phyloP scores from a whole-genome alignment of 2,888 invertebrate genomes.

The Nebria brevicollis region DNA sequence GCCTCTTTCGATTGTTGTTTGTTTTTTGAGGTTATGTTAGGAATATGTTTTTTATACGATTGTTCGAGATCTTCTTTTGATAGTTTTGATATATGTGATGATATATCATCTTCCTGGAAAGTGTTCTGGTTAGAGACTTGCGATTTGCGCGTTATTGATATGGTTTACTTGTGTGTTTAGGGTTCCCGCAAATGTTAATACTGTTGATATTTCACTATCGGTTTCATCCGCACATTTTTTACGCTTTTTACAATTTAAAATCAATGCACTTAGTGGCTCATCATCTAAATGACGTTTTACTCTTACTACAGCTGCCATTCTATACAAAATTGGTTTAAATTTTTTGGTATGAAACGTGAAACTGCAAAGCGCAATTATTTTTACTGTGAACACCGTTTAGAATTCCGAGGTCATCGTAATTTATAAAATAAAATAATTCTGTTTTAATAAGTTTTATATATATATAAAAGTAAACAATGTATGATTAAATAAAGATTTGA shows the following conservation, averaged over 20 bases:
- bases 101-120: constrained; percentile 63
- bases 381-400: background rate
- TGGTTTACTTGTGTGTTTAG: constrained; percentile 71
- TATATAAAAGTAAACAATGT: constrained; percentile 4
- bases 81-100: constrained; percentile 62
- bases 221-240: constrained; percentile 65
- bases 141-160: too few relatives aligned
- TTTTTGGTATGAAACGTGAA: background rate
- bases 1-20: constrained; percentile 63
- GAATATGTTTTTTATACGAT: constrained; percentile 64
- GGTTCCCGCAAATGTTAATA: constrained; percentile 79
- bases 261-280: constrained; percentile 75
- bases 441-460: constrained; percentile 3
- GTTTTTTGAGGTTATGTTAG: constrained; percentile 63
- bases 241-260: constrained; percentile 76
- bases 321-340: background rate
- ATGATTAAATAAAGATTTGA: background rate
- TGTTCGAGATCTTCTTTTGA: constrained; percentile 64
- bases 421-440: background rate
- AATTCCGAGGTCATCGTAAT: background rate
- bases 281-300: constrained; percentile 79
- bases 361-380: background rate
- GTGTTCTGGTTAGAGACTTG: constrained; percentile 36
- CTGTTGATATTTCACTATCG: constrained; percentile 67
- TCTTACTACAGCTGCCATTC: constrained; percentile 73